Base-by-base conservation (phyloP, 1,140 invertebrate species). In the Microplitis demolitor region DNA sequence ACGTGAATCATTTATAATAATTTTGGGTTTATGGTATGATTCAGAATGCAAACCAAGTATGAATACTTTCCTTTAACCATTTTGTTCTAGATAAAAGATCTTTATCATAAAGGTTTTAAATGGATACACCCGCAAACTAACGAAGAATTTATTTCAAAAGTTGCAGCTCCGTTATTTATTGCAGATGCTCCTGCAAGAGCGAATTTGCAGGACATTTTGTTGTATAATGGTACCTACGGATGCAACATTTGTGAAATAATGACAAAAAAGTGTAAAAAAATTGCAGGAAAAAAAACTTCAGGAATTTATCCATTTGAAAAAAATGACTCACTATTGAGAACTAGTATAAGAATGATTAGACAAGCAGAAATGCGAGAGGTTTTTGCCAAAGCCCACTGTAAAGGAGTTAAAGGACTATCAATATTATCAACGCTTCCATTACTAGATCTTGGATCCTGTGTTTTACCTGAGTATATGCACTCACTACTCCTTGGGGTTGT, bases 121-220 rank as follows among this genome's bases (percentile, higher is more conserved):
- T 71, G 54, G 70, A 51, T 51, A 50, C 9, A 78, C 72, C 76
- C 72, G 31, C 71, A 45, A 63, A 74, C 72, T 56, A 13, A 24
- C 6, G 11, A 39, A 67, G 39, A 37, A 35, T 56, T 50, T 39
- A 63, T 24, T 62, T 74, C 75, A 6, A 77, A 67, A 72, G 14
- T 76, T 13, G 71, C 67, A 70, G 75, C 64, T 58, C 72, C 75
- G 9, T 67, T 79, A 53, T 50, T 74, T 58, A 72, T 77, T 24
- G 76, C 73, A 11, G 78, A 79, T 74, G 78, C 78, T 45, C 75
- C 76, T 56, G 75, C 75, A 3, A 76, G 78, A 73, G 75, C 75
- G 6, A 53, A 74, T 51, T 31, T 76, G 58, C 64, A 72, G 61
- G 76, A 77, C 76, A 75, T 77, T 9, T 9, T 67, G 13, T 37